These are phyloP conservation scores for Marisa cornuarietis DNA, from an alignment of 1,140 invertebrate species.

Conservation along the genomic window DNA sequence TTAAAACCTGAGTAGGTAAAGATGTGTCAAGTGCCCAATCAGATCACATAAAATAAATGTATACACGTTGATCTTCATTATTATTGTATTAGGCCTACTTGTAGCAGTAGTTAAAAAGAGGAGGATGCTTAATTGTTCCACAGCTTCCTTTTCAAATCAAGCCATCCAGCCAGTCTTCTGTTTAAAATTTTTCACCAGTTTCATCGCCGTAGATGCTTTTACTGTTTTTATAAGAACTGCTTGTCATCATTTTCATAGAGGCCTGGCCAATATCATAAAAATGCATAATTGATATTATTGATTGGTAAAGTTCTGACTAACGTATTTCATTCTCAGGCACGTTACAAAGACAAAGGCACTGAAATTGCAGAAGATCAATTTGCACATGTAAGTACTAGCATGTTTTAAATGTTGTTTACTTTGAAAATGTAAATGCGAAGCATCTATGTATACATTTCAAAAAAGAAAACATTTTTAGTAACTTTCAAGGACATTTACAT, in stretches of 20 bases:
- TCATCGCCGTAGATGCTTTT: no score
- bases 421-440: neutral
- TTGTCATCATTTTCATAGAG: neutral
- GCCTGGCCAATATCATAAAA: neutral
- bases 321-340: constrained; percentile 73
- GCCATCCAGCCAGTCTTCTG: no score
- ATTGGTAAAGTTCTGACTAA: no score
- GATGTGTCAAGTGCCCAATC: no score
- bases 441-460: neutral
- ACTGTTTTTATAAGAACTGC: neutral
- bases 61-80: neutral
- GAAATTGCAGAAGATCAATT: constrained; percentile 95
- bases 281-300: neutral
- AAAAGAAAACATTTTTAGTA: neutral
- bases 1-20: no score
- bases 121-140: no score
- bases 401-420: neutral
- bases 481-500: neutral
- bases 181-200: no score
- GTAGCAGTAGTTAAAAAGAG: no score
- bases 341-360: constrained; percentile 92
- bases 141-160: no score
- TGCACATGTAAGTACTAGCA: constrained; percentile 69
- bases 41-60: neutral
- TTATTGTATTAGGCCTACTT: no score